Evolutionary conservation across 2,113 vertebrate species (phyloP).

Genomic region (Malurus cyaneus): DNA sequence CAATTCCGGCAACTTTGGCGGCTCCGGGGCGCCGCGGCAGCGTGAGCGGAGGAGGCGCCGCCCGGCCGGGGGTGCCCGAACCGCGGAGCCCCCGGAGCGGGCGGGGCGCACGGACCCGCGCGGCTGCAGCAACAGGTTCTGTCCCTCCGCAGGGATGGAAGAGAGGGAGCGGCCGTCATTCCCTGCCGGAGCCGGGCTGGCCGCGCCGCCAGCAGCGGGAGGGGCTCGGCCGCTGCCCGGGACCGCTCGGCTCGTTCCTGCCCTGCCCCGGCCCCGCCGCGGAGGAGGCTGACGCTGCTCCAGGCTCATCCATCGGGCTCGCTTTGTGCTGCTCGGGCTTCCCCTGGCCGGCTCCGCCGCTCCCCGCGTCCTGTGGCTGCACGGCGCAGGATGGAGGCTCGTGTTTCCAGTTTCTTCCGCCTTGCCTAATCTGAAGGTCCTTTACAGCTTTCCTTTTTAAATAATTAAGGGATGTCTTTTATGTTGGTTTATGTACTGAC

Average conservation of each 20-base stretch:
- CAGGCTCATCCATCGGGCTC: background rate
- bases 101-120: background rate
- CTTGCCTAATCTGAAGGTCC: background rate
- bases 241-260: background rate
- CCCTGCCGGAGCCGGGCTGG: background rate
- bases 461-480: background rate
- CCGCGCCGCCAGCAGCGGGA: background rate
- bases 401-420: background rate
- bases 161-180: background rate
- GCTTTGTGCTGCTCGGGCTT: background rate
- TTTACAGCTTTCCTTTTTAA: background rate
- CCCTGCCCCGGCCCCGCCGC: background rate
- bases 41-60: background rate
- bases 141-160: constrained; percentile 22
- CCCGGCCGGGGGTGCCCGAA: background rate
- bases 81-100: background rate
- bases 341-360: background rate
- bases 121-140: constrained; percentile 38
- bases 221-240: background rate
- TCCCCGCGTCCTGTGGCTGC: background rate
- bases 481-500: background rate
- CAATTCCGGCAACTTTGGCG: background rate
- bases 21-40: background rate
- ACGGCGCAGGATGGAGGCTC: background rate
- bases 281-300: background rate